Evolutionary conservation across 2,797 vertebrate species (phyloP).

Genomic region (Nannoperca australis): DNA sequence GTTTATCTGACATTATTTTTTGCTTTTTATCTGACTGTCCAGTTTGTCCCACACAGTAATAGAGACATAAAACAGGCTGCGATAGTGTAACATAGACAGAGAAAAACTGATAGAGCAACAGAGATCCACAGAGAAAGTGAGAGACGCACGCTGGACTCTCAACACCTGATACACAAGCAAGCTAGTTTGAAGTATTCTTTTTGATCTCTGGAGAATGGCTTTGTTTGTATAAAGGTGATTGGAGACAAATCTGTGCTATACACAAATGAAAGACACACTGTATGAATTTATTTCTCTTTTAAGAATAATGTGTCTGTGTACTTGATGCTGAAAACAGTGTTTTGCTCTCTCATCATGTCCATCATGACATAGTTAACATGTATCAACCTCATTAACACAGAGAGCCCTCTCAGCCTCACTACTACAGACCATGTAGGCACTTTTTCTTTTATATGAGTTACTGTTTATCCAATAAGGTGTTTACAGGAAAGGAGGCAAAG

Average conservation of each 20-base stretch:
- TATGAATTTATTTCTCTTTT: not conserved
- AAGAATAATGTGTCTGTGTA: slow-evolving; percentile 6
- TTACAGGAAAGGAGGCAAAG: not conserved
- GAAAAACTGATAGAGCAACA: slow-evolving; percentile 42
- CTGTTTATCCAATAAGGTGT: slow-evolving; percentile 13
- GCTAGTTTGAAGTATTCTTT: slow-evolving; percentile 61
- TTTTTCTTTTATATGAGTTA: slow-evolving; percentile 5
- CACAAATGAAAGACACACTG: not conserved
- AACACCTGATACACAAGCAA: slow-evolving; percentile 64
- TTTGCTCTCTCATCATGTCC: slow-evolving; percentile 12
- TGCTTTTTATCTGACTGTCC: slow-evolving; percentile 23
- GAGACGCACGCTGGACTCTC: slow-evolving; percentile 55
- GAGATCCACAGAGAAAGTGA: slow-evolving; percentile 45
- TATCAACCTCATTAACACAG: slow-evolving; percentile 28
- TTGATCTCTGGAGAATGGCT: slow-evolving; percentile 67
- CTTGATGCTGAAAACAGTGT: slow-evolving; percentile 24
- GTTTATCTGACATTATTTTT: slow-evolving; percentile 23
- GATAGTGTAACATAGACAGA: slow-evolving; percentile 27
- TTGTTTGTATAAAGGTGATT: slow-evolving; percentile 57
- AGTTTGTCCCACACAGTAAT: slow-evolving; percentile 25
- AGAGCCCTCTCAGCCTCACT: not conserved
- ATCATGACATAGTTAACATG: not conserved
- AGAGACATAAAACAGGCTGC: slow-evolving; percentile 23
- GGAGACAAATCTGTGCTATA: slow-evolving; percentile 54
- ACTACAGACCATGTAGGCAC: not conserved